Conservation (phyloP, 2,113 vertebrate species). For the Carettochelys insculpta region DNA sequence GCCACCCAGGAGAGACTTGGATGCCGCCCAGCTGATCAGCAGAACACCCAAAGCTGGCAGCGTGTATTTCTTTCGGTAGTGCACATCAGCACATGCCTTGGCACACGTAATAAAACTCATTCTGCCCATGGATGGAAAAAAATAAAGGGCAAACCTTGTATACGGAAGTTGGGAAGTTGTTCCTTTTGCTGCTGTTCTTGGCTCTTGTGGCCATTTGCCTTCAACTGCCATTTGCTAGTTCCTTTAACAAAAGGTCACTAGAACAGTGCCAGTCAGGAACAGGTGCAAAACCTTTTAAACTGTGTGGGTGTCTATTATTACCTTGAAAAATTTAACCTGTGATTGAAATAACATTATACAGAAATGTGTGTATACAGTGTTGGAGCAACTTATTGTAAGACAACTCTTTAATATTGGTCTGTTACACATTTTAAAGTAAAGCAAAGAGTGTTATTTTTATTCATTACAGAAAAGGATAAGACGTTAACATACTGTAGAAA, state of each 20-base stretch:
- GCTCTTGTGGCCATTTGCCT: background rate
- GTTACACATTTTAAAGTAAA: background rate
- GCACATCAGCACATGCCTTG: too few relatives aligned
- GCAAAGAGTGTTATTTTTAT: conserved; percentile 12
- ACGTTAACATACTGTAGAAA: background rate
- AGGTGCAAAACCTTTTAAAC: background rate
- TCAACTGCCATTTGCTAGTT: accelerated
- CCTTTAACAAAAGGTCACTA: background rate
- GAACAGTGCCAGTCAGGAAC: background rate
- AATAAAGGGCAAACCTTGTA: background rate
- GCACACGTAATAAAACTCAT: too few relatives aligned
- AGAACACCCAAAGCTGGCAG: too few relatives aligned
- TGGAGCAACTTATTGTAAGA: background rate
- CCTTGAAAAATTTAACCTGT: background rate
- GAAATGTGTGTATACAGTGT: background rate
- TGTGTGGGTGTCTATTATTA: accelerated
- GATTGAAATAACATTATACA: background rate
- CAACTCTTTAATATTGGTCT: background rate
- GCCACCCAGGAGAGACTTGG: too few relatives aligned
- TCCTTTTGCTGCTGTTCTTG: background rate
- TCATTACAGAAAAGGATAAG: background rate
- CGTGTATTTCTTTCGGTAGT: too few relatives aligned
- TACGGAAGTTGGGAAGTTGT: background rate
- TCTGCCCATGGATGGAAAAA: too few relatives aligned
- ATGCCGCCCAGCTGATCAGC: too few relatives aligned